phyloP scores from a whole-genome alignment of 2,113 vertebrate species.

The Actenoides lindsayi region DNA sequence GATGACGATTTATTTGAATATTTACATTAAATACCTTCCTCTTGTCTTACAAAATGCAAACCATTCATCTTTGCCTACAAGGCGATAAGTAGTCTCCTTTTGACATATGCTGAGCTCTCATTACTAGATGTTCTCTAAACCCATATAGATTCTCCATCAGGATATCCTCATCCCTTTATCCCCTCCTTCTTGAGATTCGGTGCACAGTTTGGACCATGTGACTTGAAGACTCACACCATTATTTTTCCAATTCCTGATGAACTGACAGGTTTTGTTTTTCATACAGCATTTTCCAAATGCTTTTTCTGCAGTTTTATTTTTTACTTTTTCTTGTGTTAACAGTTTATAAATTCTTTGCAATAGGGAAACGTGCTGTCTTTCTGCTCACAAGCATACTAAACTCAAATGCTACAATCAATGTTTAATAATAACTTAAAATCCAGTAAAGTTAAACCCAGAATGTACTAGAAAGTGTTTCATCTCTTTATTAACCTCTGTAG shows the following conservation, averaged over 20 bases:
- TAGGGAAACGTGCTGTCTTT: not conserved
- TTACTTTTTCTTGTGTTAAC: not conserved
- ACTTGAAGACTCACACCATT: not conserved
- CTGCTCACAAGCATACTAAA: not conserved
- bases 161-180: not conserved
- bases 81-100: not conserved
- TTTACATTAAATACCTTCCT: not conserved
- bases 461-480: not conserved
- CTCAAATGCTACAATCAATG: not conserved
- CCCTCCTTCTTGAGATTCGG: not conserved
- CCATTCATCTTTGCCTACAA: not conserved
- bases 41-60: not conserved
- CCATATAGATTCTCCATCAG: not conserved
- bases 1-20: not conserved
- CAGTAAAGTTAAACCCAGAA: not conserved
- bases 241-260: not conserved
- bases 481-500: constrained; percentile 12
- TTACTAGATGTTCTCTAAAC: not conserved
- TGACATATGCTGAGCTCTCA: not conserved
- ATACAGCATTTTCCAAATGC: not conserved
- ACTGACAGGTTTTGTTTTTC: not conserved
- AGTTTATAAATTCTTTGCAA: not conserved
- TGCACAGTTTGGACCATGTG: not conserved
- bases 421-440: constrained; percentile 26
- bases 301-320: not conserved